These are phyloP conservation scores for Cosmorhoe ocellata DNA, from an alignment of 2,888 invertebrate species.

Conservation along the genomic window DNA sequence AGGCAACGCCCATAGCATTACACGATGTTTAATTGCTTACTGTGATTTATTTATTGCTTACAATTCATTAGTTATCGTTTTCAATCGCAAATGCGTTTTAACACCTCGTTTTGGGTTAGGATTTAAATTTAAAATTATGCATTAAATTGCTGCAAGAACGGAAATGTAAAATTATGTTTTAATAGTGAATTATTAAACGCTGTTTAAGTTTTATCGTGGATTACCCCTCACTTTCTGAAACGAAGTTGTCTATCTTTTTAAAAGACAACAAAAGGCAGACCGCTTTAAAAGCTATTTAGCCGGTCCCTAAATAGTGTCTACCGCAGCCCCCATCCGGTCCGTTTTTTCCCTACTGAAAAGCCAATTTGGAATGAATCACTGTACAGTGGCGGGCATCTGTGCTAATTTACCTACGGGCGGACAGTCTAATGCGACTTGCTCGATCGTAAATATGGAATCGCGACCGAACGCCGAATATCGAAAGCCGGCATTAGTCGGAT, in stretches of 20 bases:
- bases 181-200: no score
- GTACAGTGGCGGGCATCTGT: slow-evolving; percentile 81
- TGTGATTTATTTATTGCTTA: slow-evolving; percentile 58
- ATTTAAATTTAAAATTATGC: neutral
- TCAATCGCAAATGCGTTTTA: slow-evolving; percentile 27
- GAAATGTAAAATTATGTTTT: no score
- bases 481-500: slow-evolving; percentile 81
- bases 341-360: slow-evolving; percentile 75
- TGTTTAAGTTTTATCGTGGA: slow-evolving; percentile 4
- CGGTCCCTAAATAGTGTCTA: slow-evolving; percentile 67
- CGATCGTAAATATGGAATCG: slow-evolving; percentile 79
- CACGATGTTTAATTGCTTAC: slow-evolving; percentile 64
- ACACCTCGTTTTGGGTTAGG: slow-evolving; percentile 23
- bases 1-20: slow-evolving; percentile 62
- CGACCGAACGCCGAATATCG: slow-evolving; percentile 80
- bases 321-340: slow-evolving; percentile 57
- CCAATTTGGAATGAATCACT: slow-evolving; percentile 83
- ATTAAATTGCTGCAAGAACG: neutral
- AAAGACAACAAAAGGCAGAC: slow-evolving; percentile 44
- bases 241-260: slow-evolving; percentile 23
- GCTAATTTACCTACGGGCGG: slow-evolving; percentile 82
- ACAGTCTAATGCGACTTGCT: slow-evolving; percentile 81
- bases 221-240: slow-evolving; percentile 6
- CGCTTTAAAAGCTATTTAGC: slow-evolving; percentile 76
- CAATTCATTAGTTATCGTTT: slow-evolving; percentile 36